A percentile compares a stretch with the other conserved stretches of the same genome.
Evolutionary conservation across 1,140 invertebrate genomes (phyloP).

Genomic region (Drosophila littoralis): DNA sequence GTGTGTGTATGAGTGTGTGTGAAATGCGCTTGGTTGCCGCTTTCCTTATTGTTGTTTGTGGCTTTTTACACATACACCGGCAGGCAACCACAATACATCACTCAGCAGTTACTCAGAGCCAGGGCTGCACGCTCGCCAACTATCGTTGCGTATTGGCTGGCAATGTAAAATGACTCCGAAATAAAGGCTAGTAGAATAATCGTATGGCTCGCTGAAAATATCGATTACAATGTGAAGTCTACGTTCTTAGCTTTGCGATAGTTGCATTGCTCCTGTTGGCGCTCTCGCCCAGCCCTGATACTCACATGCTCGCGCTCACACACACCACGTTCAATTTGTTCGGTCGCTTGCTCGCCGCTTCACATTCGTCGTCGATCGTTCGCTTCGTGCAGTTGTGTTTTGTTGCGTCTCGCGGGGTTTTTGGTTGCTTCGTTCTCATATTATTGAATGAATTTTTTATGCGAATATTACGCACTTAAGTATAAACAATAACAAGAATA

Average conservation of each 20-base stretch:
- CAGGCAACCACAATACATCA: slow-evolving; percentile 59
- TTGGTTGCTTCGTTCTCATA: slow-evolving; percentile 12
- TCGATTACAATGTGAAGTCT: slow-evolving; percentile 2
- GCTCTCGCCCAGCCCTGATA: slow-evolving; percentile 39
- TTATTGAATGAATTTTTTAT: slow-evolving; percentile 30
- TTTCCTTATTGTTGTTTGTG: slow-evolving; percentile 43
- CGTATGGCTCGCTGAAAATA: neutral
- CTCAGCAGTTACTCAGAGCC: slow-evolving; percentile 41
- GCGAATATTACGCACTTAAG: slow-evolving; percentile 22
- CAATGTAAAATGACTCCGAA: neutral
- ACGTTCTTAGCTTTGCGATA: slow-evolving; percentile 10
- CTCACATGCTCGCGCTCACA: slow-evolving; percentile 35
- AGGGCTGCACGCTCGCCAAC: slow-evolving; percentile 36
- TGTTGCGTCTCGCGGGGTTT: slow-evolving; percentile 14
- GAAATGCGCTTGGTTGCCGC: slow-evolving; percentile 32
- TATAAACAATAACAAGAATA: slow-evolving; percentile 23
- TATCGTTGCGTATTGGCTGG: slow-evolving; percentile 1
- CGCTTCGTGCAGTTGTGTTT: slow-evolving; percentile 64
- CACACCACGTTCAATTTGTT: slow-evolving; percentile 44
- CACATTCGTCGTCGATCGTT: slow-evolving; percentile 72
- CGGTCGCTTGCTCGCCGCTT: slow-evolving; percentile 30
- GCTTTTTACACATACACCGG: slow-evolving; percentile 44
- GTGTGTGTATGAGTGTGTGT: slow-evolving; percentile 23
- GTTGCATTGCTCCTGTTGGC: slow-evolving; percentile 45
- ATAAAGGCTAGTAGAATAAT: neutral